Percentiles rank a stretch among this genome's conserved stretches.
These are phyloP conservation scores for Polymixis lichenea DNA, from an alignment of 2,888 invertebrate species.

Conservation along the genomic window DNA sequence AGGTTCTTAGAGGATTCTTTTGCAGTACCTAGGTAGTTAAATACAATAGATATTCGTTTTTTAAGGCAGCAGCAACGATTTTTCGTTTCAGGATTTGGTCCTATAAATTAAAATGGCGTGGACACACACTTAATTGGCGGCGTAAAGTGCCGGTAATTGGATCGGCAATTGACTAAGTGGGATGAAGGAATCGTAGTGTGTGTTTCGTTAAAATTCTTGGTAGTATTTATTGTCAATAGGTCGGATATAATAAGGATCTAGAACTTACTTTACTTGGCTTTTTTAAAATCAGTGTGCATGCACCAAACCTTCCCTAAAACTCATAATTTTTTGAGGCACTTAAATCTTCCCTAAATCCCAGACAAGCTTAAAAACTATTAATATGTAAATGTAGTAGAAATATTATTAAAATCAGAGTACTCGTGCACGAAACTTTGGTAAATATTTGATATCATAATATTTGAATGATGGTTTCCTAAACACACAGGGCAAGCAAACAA, in stretches of 20 bases:
- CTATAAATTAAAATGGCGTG: not conserved
- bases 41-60: not conserved
- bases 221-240: too few species aligned
- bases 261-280: too few species aligned
- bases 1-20: too few species aligned
- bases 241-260: too few species aligned
- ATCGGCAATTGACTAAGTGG: slow-evolving; percentile 4
- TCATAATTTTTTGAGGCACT: not conserved
- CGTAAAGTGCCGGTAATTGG: slow-evolving; percentile 24
- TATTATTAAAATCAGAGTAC: slow-evolving; percentile 38
- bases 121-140: not conserved
- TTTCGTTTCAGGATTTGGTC: not conserved
- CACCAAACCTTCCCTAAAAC: not conserved
- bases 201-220: slow-evolving; percentile 12
- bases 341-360: not conserved
- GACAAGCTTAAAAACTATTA: slow-evolving; percentile 26
- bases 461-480: slow-evolving; percentile 46
- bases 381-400: slow-evolving; percentile 46
- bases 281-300: not conserved
- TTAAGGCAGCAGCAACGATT: not conserved
- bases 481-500: slow-evolving; percentile 49
- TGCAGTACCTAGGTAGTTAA: too few species aligned
- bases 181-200: not conserved
- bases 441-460: slow-evolving; percentile 35
- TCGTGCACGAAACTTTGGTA: not conserved